These are phyloP conservation scores for Bostrychus sinensis DNA, from an alignment of 2,113 vertebrate species.

Conservation along the genomic window DNA sequence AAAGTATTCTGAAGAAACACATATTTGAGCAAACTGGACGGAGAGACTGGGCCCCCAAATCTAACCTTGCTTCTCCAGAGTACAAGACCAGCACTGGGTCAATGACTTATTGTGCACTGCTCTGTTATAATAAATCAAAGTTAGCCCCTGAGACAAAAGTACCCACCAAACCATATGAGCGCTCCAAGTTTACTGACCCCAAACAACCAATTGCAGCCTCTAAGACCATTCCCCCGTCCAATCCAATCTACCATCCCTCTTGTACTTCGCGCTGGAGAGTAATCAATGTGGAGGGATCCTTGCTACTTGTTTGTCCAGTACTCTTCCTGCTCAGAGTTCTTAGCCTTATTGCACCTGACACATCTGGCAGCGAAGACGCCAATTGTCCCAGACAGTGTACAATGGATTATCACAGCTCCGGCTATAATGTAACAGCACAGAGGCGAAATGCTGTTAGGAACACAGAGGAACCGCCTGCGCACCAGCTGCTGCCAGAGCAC, in stretches of 20 bases:
- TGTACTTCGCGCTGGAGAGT: conserved; percentile 36
- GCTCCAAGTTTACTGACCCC: conserved; percentile 2
- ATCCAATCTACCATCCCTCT: neutral
- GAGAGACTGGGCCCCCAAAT: too few species aligned
- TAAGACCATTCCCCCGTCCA: neutral
- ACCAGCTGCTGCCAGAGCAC: conserved; percentile 17
- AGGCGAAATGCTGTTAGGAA: conserved; percentile 18
- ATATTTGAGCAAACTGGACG: too few species aligned
- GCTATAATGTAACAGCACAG: conserved; percentile 17
- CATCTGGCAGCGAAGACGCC: conserved; percentile 34
- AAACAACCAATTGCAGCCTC: neutral
- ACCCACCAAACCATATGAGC: neutral
- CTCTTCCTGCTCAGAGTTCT: conserved; percentile 27
- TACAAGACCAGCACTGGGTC: too few species aligned
- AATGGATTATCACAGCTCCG: conserved; percentile 30
- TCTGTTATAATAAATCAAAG: too few species aligned
- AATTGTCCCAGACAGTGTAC: conserved; percentile 13
- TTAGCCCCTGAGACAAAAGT: neutral
- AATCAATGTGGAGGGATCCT: conserved; percentile 54
- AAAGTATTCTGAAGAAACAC: too few species aligned
- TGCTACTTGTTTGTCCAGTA: conserved; percentile 46
- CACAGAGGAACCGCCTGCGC: conserved; percentile 1
- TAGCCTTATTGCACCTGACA: conserved; percentile 43
- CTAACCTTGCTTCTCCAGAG: too few species aligned
- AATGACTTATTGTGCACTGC: too few species aligned